phyloP scores from a whole-genome alignment of 2,797 vertebrate genomes.

The Falco peregrinus region DNA sequence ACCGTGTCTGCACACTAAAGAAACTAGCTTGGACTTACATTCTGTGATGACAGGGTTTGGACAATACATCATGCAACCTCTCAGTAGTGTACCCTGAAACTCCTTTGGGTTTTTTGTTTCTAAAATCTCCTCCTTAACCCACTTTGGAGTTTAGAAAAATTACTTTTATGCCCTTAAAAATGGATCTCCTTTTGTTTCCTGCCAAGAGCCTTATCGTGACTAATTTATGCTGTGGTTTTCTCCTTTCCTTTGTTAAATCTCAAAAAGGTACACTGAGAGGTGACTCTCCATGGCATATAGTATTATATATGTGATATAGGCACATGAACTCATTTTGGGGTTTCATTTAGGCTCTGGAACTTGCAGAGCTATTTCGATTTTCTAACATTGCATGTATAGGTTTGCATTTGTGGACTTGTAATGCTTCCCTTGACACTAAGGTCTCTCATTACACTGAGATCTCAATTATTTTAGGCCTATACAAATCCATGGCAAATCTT shows the following conservation, averaged over 20 bases:
- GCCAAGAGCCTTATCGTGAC: neutral
- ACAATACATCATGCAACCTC: neutral
- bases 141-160: neutral
- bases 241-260: neutral
- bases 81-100: neutral
- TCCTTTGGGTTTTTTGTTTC: neutral
- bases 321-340: neutral
- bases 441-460: neutral
- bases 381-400: neutral
- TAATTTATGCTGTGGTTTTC: neutral
- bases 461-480: neutral
- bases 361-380: neutral
- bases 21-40: neutral
- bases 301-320: neutral
- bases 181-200: neutral
- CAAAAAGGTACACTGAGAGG: neutral
- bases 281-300: neutral
- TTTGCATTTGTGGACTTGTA: neutral
- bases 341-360: neutral
- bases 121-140: neutral
- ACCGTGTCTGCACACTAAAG: too few species aligned
- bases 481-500: neutral
- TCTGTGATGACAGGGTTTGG: neutral
- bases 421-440: neutral
- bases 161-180: neutral